A percentile compares a stretch with the other conserved stretches of the same genome.
These are phyloP conservation scores for Anableps anableps DNA, from an alignment of 2,797 vertebrate species.

Conservation along the genomic window DNA sequence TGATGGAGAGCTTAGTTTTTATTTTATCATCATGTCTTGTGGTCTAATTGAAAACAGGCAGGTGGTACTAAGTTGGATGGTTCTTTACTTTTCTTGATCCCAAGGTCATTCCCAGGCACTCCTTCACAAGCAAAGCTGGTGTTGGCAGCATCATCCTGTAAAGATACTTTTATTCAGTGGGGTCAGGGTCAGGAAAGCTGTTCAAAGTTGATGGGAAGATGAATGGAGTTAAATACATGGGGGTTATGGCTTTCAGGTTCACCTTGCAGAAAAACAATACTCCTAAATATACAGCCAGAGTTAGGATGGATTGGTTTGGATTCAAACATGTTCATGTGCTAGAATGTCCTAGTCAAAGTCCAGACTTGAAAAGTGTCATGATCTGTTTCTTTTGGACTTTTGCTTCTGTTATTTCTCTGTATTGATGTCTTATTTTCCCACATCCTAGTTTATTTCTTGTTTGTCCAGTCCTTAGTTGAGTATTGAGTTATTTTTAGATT, in stretches of 20 bases:
- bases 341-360: not conserved
- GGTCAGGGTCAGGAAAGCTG: not conserved
- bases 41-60: constrained; percentile 71
- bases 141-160: not conserved
- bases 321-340: not conserved
- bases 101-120: not conserved
- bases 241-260: not conserved
- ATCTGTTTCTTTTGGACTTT: no score
- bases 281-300: not conserved
- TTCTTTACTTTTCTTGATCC: constrained; percentile 15
- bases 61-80: constrained; percentile 26
- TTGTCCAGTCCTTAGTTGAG: no score
- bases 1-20: constrained; percentile 62
- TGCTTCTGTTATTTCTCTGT: no score
- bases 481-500: no score
- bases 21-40: constrained; percentile 65
- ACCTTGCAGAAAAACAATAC: not conserved
- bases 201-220: not conserved
- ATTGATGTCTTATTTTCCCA: no score
- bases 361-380: not conserved
- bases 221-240: not conserved
- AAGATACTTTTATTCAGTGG: not conserved
- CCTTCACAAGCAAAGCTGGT: not conserved
- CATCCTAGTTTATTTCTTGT: no score
- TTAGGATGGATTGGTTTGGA: not conserved